These are phyloP conservation scores for Drosophila elegans DNA, from an alignment of 1,140 invertebrate species.

Conservation along the genomic window DNA sequence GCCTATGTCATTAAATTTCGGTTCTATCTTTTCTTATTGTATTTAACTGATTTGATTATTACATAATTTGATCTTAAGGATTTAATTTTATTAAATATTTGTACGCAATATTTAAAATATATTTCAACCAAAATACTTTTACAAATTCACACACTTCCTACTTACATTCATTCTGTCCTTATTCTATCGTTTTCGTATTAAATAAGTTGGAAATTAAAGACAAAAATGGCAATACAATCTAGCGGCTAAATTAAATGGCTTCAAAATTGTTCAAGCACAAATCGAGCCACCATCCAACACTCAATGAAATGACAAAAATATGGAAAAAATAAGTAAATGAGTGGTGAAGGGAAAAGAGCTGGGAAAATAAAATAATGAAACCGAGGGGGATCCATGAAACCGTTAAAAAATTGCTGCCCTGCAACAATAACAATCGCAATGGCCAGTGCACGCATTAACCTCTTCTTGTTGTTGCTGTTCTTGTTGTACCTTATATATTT, in stretches of 20 bases:
- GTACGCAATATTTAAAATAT: no score
- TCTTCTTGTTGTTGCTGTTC: constrained; percentile 41
- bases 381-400: constrained; percentile 34
- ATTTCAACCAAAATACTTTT: no score
- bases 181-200: no score
- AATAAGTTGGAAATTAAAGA: no score
- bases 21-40: no score
- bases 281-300: constrained; percentile 38
- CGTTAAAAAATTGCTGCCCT: constrained; percentile 73
- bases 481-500: constrained; percentile 43
- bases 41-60: no score
- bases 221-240: no score
- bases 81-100: no score
- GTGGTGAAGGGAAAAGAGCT: constrained; percentile 6
- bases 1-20: no score
- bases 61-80: no score
- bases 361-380: constrained; percentile 34
- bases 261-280: background rate
- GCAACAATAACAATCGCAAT: constrained; percentile 62
- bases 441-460: constrained; percentile 76
- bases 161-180: no score
- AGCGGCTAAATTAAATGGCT: background rate
- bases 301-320: constrained; percentile 82
- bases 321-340: constrained; percentile 35
- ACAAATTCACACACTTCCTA: no score